Conservation (phyloP, 2,797 vertebrate genomes). For the Eidolon dupreanum region DNA sequence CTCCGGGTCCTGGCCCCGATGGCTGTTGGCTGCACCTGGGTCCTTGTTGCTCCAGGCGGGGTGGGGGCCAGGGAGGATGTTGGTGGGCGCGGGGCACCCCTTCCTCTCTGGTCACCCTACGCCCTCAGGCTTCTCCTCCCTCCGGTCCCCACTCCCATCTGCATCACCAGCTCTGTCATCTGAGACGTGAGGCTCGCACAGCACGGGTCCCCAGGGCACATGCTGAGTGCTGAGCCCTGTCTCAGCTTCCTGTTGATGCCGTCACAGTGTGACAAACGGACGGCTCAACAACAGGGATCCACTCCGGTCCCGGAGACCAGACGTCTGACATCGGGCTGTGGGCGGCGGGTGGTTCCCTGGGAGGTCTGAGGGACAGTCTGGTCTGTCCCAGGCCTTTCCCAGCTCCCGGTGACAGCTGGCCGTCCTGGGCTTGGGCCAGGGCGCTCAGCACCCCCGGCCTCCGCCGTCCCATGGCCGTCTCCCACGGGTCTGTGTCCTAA, state of each 20-base stretch:
- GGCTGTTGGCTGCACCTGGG: not conserved
- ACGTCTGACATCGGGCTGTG: accelerated
- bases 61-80: not conserved
- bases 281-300: not conserved
- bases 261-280: not conserved
- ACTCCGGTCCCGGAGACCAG: accelerated
- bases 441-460: too few species aligned
- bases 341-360: too few species aligned
- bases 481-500: too few species aligned
- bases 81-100: not conserved
- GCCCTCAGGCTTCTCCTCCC: accelerated
- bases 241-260: not conserved
- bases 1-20: not conserved
- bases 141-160: not conserved
- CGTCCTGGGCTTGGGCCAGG: not conserved
- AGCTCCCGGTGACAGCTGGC: accelerated
- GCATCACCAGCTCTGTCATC: not conserved
- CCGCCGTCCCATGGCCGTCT: too few species aligned
- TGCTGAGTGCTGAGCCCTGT: accelerated
- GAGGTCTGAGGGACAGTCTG: not conserved
- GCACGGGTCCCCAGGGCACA: not conserved
- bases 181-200: not conserved
- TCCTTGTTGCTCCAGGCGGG: accelerated
- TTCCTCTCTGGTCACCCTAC: accelerated
- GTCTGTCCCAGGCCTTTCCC: not conserved